These are phyloP conservation scores for Rhingia rostrata DNA, from an alignment of 2,888 invertebrate species.

Conservation along the genomic window DNA sequence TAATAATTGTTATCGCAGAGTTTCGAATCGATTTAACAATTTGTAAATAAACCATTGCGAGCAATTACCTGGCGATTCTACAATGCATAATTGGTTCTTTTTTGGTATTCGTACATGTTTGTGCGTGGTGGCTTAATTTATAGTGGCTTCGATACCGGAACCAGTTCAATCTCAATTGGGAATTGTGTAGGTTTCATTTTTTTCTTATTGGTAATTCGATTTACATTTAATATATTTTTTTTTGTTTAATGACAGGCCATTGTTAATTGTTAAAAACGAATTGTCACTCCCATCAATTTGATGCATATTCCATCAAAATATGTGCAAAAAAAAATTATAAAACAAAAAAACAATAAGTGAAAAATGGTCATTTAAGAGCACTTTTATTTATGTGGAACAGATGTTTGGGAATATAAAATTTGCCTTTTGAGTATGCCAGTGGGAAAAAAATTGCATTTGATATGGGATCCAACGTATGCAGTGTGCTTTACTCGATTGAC, in stretches of 20 bases:
- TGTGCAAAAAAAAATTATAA: neutral
- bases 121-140: conserved; percentile 60
- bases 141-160: conserved; percentile 38
- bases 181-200: conserved; percentile 1
- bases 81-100: conserved; percentile 68
- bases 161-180: conserved; percentile 15
- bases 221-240: neutral
- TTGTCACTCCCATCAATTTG: conserved; percentile 36
- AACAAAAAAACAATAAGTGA: conserved; percentile 2
- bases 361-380: conserved; percentile 1
- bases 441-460: too few relatives aligned
- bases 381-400: neutral
- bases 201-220: neutral
- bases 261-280: conserved; percentile 53
- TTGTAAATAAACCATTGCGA: conserved; percentile 71
- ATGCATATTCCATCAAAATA: conserved; percentile 37
- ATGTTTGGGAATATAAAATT: neutral
- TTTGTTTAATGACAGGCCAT: conserved; percentile 18
- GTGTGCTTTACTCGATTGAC: too few relatives aligned
- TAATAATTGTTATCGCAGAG: conserved; percentile 72
- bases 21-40: conserved; percentile 75
- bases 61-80: conserved; percentile 74
- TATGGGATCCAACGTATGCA: too few relatives aligned
- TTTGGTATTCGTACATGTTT: conserved; percentile 66
- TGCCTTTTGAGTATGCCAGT: neutral